A percentile compares a stretch with the other conserved stretches of the same genome.
Conservation (phyloP, 1,140 invertebrate genomes). For the Paraescarpia echinospica region DNA sequence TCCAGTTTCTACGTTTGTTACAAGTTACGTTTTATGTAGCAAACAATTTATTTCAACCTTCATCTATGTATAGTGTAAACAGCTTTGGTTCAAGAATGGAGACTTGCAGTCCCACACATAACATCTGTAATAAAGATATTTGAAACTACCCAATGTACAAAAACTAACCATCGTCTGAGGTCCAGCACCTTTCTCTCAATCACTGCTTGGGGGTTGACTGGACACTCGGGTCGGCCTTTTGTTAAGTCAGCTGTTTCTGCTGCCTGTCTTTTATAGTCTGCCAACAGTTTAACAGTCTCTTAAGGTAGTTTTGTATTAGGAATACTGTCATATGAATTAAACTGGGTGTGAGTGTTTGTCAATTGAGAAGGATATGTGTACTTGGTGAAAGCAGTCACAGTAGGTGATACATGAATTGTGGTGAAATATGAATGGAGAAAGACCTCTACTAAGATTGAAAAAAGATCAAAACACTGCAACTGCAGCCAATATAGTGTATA, state of each 20-base stretch:
- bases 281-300: not conserved
- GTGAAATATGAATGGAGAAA: too few relatives aligned
- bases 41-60: too few relatives aligned
- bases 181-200: slow-evolving; percentile 45
- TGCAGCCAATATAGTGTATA: too few relatives aligned
- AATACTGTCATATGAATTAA: not conserved
- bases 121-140: not conserved
- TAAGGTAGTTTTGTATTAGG: not conserved
- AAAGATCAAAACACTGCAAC: too few relatives aligned
- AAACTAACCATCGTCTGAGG: slow-evolving; percentile 44
- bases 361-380: not conserved
- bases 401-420: too few relatives aligned
- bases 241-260: not conserved
- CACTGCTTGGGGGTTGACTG: slow-evolving; percentile 37
- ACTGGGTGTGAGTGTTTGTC: not conserved
- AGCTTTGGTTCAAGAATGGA: too few relatives aligned
- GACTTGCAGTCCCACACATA: too few relatives aligned
- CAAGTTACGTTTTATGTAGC: too few relatives aligned
- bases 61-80: too few relatives aligned
- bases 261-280: not conserved
- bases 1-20: too few relatives aligned
- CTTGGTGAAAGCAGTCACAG: not conserved
- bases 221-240: slow-evolving; percentile 22
- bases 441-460: too few relatives aligned
- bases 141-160: not conserved